Base-by-base conservation (phyloP, 2,113 vertebrate genomes). In the Psammodynastes pulverulentus region DNA sequence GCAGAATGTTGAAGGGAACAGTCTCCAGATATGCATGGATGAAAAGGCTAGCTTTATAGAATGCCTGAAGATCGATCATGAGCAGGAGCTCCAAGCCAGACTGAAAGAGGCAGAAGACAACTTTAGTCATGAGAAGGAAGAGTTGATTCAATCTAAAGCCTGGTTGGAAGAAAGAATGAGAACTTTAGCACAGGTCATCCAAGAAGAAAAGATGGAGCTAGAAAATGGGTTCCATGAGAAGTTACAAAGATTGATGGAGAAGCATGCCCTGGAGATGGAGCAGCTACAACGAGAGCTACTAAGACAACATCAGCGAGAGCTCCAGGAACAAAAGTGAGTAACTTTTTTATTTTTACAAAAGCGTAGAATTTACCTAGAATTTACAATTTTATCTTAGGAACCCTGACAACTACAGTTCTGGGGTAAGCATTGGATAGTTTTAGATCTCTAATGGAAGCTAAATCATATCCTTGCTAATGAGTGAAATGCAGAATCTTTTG, bases 251-350 rank as follows among this genome's bases (percentile, higher is more conserved):
- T 87, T 98, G 94, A 92, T 46, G 0, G 96, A 98, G 96, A 93
- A 91, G 84, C 96, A 97, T 0, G 17, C 92, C 23, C 92, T 96
- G 51, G 97, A 98, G 93, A 98, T 97, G 92, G 96, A 97, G 7
- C 94, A 97, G 92, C 93, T 98, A 5, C 97, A 39, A 1, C 91
- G 95, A 34, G 90, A 97, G 87, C 95, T 97, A 93, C 90, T 97
- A 93, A 98, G 98, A 86, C 97, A 96, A 91, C 98, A 99, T 24
- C 86, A 96, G 89, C 96, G 96, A 13, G 98, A 99, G 56, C 96
- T 99, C 91, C 91, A 95, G 48, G 97, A 98, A 94, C 98, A 98
- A 90, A 98, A 99, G 99, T 99, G 96, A 98, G 98, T 87, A 91
- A 92, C 6, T 1, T 72, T 72, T 72, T 62, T 0, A n/a, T n/a